These are phyloP conservation scores for Drosophila sturtevanti DNA, from an alignment of 1,140 invertebrate species.

Conservation along the genomic window DNA sequence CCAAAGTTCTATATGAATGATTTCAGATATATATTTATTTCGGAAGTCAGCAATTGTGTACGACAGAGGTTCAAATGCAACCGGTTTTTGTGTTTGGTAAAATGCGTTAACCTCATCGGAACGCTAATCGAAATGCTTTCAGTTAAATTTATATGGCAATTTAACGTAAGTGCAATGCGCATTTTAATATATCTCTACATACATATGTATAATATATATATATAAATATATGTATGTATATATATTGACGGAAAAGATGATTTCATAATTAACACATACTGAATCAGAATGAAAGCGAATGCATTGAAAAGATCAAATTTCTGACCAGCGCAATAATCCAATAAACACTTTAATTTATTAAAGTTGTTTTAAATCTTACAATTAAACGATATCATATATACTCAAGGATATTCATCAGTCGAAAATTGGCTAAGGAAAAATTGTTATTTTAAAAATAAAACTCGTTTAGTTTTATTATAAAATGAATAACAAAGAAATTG, in stretches of 20 bases:
- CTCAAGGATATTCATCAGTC: too few species aligned
- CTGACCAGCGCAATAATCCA: slow-evolving; percentile 50
- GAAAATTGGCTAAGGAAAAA: too few species aligned
- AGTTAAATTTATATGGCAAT: slow-evolving; percentile 2
- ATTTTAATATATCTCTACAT: slow-evolving; percentile 3
- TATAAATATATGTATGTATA: neutral
- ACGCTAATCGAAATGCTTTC: slow-evolving; percentile 8
- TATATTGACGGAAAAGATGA: neutral
- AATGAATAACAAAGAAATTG: too few species aligned
- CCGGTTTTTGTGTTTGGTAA: neutral
- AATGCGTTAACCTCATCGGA: neutral
- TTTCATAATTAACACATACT: neutral
- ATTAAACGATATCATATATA: too few species aligned
- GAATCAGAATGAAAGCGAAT: neutral
- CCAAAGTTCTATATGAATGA: slow-evolving; percentile 20
- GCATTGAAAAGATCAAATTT: slow-evolving; percentile 16
- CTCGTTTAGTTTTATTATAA: too few species aligned
- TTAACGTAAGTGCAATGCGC: slow-evolving; percentile 1
- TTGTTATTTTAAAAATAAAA: too few species aligned
- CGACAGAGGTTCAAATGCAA: neutral
- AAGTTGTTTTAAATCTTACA: neutral
- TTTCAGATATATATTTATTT: slow-evolving; percentile 1
- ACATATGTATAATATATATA: neutral
- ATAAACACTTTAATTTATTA: neutral
- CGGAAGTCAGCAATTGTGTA: neutral